A percentile compares a stretch with the other conserved stretches of the same genome.
phyloP scores from a whole-genome alignment of 2,888 invertebrate genomes.

The Auanema sp. region DNA sequence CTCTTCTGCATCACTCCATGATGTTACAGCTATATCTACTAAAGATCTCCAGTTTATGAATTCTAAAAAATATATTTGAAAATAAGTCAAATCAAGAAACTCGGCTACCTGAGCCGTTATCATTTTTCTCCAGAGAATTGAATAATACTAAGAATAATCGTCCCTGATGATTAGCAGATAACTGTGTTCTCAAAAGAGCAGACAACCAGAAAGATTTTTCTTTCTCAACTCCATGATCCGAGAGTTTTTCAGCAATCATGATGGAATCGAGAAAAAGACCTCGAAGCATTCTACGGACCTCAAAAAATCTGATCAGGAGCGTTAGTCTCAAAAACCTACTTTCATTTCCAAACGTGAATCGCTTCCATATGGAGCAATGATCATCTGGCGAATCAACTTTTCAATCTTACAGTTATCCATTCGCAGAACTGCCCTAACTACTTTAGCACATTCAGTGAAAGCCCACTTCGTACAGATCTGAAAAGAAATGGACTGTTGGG shows the following conservation, averaged over 20 bases:
- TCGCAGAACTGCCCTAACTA: background rate
- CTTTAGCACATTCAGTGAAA: conserved; percentile 4
- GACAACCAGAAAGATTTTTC: too few relatives aligned
- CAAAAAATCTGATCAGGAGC: background rate
- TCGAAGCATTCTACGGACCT: background rate
- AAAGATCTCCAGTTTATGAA: conserved; percentile 6
- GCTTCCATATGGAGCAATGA: background rate
- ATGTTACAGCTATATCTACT: conserved; percentile 1
- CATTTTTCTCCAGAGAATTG: too few relatives aligned
- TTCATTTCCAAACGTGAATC: conserved; percentile 1
- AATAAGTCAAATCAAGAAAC: too few relatives aligned
- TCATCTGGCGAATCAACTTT: too few relatives aligned
- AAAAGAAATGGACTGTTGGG: background rate
- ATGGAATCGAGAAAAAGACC: conserved; percentile 6
- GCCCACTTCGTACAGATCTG: conserved; percentile 5
- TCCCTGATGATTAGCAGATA: too few relatives aligned
- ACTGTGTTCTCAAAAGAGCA: too few relatives aligned
- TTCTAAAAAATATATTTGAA: conserved; percentile 12
- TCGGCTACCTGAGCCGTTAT: too few relatives aligned
- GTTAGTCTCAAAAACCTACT: background rate
- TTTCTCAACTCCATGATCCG: background rate
- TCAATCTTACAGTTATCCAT: too few relatives aligned
- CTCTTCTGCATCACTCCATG: background rate
- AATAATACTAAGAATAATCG: too few relatives aligned
- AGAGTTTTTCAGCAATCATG: background rate